Evolutionary conservation across 92 coral and sea anemone species (phyloP).

Genomic region (Micromussa lordhowensis): DNA sequence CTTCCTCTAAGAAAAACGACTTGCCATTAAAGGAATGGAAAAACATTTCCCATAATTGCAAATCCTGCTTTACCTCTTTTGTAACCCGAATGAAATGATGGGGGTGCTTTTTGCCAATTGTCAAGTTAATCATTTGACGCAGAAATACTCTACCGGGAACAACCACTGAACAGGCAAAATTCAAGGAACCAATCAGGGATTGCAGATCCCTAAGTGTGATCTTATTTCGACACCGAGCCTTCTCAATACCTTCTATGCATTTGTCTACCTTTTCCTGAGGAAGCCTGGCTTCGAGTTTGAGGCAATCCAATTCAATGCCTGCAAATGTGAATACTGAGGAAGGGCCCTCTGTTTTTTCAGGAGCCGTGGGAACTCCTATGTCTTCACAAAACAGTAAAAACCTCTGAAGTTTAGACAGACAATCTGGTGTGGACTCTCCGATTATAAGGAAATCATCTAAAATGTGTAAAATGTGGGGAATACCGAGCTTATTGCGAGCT

Average conservation of each 20-base stretch:
- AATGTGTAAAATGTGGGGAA: constrained; percentile 33
- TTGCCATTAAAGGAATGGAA: constrained; percentile 15
- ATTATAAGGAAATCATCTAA: constrained; percentile 59
- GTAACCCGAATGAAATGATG: constrained; percentile 26
- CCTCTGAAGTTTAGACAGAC: constrained; percentile 34
- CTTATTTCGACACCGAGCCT: constrained; percentile 42
- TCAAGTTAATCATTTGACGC: constrained; percentile 62
- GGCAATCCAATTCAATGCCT: constrained; percentile 57
- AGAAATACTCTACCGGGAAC: constrained; percentile 62
- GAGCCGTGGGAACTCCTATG: constrained; percentile 65
- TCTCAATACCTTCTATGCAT: constrained; percentile 29
- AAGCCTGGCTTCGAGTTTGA: constrained; percentile 18
- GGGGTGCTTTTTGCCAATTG: constrained; percentile 39
- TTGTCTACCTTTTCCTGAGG: constrained; percentile 9
- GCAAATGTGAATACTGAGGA: constrained; percentile 46
- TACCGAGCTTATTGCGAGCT: constrained; percentile 48
- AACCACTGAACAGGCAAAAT: constrained; percentile 55
- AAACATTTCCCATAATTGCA: constrained; percentile 53
- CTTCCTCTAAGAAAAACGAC: too few species aligned
- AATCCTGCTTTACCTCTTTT: constrained; percentile 28
- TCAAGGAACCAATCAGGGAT: constrained; percentile 50
- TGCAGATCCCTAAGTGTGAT: constrained; percentile 50
- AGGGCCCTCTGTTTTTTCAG: constrained; percentile 69
- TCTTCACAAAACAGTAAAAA: constrained; percentile 33
- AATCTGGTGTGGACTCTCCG: background rate